Conservation (phyloP, 2,797 vertebrate genomes). For the Stomatorhinus walkeri region DNA sequence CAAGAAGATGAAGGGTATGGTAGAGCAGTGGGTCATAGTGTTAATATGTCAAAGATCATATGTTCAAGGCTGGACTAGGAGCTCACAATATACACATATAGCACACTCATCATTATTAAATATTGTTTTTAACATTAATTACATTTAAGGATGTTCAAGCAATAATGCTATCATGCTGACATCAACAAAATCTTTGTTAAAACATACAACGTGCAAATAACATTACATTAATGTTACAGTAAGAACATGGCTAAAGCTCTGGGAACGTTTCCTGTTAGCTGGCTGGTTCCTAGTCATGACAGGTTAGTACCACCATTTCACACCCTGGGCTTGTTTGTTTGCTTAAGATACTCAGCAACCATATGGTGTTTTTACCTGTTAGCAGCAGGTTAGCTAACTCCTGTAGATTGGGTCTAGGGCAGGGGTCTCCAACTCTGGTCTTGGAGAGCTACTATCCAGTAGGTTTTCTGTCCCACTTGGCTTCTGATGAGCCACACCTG, state of each 20-base stretch:
- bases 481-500: too few species aligned
- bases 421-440: too few species aligned
- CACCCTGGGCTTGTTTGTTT: not conserved
- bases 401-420: not conserved
- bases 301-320: not conserved
- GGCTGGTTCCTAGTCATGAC: not conserved
- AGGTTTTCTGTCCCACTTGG: too few species aligned
- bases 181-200: not conserved
- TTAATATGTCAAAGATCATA: not conserved
- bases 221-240: not conserved
- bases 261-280: not conserved
- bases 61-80: not conserved
- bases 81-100: not conserved
- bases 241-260: not conserved
- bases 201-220: not conserved
- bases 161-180: not conserved
- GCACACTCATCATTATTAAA: not conserved
- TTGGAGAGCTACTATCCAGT: too few species aligned
- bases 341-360: not conserved
- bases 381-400: not conserved
- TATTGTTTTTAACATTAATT: not conserved
- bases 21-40: not conserved
- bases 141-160: not conserved
- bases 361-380: not conserved
- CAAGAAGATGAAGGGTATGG: not conserved